Evolutionary conservation across 2,797 vertebrate species (phyloP).

Genomic region (Lagorchestes hirsutus): DNA sequence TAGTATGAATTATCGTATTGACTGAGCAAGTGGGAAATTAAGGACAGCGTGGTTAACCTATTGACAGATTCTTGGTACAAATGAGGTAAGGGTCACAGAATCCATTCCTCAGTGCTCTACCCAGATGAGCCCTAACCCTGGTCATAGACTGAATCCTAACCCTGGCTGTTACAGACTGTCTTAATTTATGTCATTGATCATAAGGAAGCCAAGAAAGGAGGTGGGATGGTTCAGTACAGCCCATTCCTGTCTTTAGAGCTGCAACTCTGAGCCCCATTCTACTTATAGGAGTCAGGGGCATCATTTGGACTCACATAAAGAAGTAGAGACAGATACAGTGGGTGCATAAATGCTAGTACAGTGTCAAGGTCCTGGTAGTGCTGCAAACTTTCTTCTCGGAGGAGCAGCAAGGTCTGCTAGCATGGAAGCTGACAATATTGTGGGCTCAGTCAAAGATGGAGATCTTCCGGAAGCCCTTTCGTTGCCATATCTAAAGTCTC

Average conservation of each 20-base stretch:
- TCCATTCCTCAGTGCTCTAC: background rate
- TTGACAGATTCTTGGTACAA: background rate
- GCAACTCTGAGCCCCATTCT: background rate
- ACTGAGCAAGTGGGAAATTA: background rate
- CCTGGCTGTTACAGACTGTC: background rate
- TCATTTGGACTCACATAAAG: background rate
- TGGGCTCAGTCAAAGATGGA: background rate
- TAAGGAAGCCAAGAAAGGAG: background rate
- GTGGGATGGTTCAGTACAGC: background rate
- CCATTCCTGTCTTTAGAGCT: background rate
- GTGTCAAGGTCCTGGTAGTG: background rate
- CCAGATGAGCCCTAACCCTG: background rate
- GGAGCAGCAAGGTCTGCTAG: background rate
- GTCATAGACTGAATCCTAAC: background rate
- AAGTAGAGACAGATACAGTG: background rate
- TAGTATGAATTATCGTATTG: background rate
- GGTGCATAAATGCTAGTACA: background rate
- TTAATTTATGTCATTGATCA: background rate
- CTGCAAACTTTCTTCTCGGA: background rate
- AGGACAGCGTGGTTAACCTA: background rate
- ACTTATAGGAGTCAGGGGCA: background rate
- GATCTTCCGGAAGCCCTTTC: background rate
- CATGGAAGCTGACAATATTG: background rate
- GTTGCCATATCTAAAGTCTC: background rate
- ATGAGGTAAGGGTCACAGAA: background rate